phyloP scores from a whole-genome alignment of 2,888 invertebrate genomes.

The Itoplectis maculator region DNA sequence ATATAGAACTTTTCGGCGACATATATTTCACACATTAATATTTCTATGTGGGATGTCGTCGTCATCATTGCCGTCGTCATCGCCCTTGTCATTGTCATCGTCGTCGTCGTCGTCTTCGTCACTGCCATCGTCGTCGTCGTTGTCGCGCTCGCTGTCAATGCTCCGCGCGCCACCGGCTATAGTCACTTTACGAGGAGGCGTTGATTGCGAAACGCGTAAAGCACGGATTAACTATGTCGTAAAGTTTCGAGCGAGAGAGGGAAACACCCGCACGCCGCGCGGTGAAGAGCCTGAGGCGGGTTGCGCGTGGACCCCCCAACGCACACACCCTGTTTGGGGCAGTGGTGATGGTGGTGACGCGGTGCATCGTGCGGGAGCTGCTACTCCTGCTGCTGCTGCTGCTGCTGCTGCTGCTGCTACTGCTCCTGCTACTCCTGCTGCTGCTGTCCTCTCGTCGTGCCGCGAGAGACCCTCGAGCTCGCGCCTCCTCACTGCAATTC shows the following conservation, averaged over 20 bases:
- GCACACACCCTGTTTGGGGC: conserved; percentile 8
- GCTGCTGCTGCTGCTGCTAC: too few relatives aligned
- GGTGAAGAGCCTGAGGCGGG: not conserved
- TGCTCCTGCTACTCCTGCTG: not conserved
- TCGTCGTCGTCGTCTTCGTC: conserved; percentile 19
- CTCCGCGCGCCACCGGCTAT: conserved; percentile 30
- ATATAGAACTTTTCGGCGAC: too few relatives aligned
- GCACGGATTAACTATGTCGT: conserved; percentile 72
- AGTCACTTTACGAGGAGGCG: conserved; percentile 68
- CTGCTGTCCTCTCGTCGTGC: too few relatives aligned
- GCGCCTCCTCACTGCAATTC: not conserved
- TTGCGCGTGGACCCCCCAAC: not conserved
- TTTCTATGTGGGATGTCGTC: conserved; percentile 54
- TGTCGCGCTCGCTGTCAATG: conserved; percentile 36
- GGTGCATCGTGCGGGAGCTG: not conserved
- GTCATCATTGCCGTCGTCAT: not conserved
- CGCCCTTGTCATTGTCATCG: too few relatives aligned
- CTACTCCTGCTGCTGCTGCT: not conserved
- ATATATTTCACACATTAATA: too few relatives aligned
- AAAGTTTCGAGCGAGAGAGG: conserved; percentile 64
- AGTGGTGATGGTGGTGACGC: too few relatives aligned
- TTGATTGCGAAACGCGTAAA: conserved; percentile 73
- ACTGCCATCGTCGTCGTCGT: too few relatives aligned
- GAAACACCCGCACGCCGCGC: conserved; percentile 52
- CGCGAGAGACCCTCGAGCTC: not conserved